phyloP scores from a whole-genome alignment of 2,113 vertebrate genomes.

The Paralichthys olivaceus region DNA sequence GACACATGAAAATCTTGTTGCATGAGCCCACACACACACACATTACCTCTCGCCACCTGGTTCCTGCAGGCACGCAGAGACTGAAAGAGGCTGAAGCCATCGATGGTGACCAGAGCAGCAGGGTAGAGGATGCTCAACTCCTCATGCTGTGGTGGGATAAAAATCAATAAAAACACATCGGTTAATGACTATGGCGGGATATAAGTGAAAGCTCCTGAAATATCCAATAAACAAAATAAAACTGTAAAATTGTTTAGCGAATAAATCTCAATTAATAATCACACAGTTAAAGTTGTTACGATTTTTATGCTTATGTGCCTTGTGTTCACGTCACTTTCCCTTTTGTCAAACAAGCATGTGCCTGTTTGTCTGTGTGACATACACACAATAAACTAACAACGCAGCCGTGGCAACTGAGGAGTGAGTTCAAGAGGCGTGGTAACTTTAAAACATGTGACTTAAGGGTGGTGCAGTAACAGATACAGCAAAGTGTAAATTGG shows the following conservation, averaged over 20 bases:
- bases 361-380: no score
- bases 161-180: slow-evolving; percentile 4
- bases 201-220: background rate
- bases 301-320: no score
- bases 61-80: slow-evolving; percentile 97
- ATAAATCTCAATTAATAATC: background rate
- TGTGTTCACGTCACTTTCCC: no score
- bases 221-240: background rate
- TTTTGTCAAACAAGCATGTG: no score
- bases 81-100: slow-evolving; percentile 98
- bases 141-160: slow-evolving; percentile 86
- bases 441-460: no score
- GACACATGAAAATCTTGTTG: background rate
- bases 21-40: background rate
- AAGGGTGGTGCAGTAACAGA: no score
- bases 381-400: no score
- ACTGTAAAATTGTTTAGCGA: background rate
- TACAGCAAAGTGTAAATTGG: no score
- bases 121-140: slow-evolving; percentile 97
- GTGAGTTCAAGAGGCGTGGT: no score
- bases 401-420: no score
- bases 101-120: slow-evolving; percentile 94
- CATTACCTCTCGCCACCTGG: slow-evolving; percentile 95
- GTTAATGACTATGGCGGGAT: background rate
- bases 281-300: background rate